Evolutionary conservation across 2,888 invertebrate genomes (phyloP).

Genomic region (Melinopterus prodromus): DNA sequence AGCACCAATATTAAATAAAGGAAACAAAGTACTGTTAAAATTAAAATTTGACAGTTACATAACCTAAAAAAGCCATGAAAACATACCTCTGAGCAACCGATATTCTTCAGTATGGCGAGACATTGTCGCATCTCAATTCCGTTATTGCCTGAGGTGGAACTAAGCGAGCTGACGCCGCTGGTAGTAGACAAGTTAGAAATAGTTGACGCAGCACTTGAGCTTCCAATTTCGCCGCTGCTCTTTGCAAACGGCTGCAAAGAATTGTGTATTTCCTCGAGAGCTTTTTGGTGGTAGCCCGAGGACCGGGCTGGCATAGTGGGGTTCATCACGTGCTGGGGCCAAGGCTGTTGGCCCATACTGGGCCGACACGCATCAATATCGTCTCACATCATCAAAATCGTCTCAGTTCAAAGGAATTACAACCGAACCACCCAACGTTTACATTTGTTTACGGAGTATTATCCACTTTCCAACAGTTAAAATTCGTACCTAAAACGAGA

Average conservation of each 20-base stretch:
- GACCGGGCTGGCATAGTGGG: conserved; percentile 65
- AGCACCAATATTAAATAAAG: neutral
- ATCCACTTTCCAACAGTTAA: neutral
- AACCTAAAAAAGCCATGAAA: conserved; percentile 12
- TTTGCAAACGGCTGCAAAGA: conserved; percentile 84
- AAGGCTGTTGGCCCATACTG: conserved; percentile 64
- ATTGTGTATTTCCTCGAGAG: conserved; percentile 86
- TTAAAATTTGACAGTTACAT: neutral
- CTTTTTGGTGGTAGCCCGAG: conserved; percentile 86
- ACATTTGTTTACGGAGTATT: conserved; percentile 7
- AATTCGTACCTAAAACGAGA: conserved; percentile 8
- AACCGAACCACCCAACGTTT: conserved; percentile 9
- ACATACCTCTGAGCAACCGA: conserved; percentile 80
- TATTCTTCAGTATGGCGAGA: conserved; percentile 70
- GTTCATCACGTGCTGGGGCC: conserved; percentile 66
- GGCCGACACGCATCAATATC: conserved; percentile 53
- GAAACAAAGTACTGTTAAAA: neutral
- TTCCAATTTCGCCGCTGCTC: conserved; percentile 66
- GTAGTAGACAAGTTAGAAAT: conserved; percentile 71
- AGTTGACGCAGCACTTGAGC: conserved; percentile 79
- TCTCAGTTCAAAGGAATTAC: neutral
- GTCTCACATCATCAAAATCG: conserved; percentile 29
- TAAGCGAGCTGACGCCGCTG: conserved; percentile 68
- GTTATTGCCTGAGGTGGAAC: conserved; percentile 62
- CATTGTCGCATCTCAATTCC: conserved; percentile 69